phyloP scores from a whole-genome alignment of 2,888 invertebrate species.

The Eupelmus urozonus region DNA sequence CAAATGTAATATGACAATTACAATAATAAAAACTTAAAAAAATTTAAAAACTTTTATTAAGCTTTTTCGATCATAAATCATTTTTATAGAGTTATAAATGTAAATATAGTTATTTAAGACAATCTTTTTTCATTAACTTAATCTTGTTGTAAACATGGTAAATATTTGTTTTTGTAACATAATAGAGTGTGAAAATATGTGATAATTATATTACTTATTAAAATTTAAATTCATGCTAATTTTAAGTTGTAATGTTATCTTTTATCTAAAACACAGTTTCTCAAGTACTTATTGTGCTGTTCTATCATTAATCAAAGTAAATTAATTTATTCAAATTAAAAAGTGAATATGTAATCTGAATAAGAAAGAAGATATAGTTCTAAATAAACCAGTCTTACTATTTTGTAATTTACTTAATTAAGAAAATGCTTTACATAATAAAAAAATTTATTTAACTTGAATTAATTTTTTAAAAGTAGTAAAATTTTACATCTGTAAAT shows the following conservation, averaged over 20 bases:
- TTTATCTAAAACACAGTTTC: constrained; percentile 24
- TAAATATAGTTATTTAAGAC: constrained; percentile 2
- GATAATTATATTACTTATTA: constrained; percentile 41
- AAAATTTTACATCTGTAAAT: not conserved
- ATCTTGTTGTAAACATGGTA: constrained; percentile 2
- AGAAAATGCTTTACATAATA: not conserved
- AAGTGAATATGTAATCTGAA: not conserved
- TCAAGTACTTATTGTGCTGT: constrained; percentile 12
- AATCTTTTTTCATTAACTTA: not conserved
- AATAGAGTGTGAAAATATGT: constrained; percentile 4
- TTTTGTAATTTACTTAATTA: too few relatives aligned
- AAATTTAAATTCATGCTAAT: constrained; percentile 52
- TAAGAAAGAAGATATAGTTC: too few relatives aligned
- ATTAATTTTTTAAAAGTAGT: not conserved
- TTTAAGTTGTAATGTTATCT: constrained; percentile 17
- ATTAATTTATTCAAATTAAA: not conserved
- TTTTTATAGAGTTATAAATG: constrained; percentile 28
- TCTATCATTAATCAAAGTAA: constrained; percentile 28
- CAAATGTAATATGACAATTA: not conserved
- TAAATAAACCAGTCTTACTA: too few relatives aligned
- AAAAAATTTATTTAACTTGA: not conserved
- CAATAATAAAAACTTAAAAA: too few relatives aligned
- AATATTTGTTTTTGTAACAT: constrained; percentile 17
- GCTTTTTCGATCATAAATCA: constrained; percentile 15
- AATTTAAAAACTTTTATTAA: constrained; percentile 4